These are phyloP conservation scores for Drosophila takahashii DNA, from an alignment of 1,140 invertebrate species.

Conservation along the genomic window DNA sequence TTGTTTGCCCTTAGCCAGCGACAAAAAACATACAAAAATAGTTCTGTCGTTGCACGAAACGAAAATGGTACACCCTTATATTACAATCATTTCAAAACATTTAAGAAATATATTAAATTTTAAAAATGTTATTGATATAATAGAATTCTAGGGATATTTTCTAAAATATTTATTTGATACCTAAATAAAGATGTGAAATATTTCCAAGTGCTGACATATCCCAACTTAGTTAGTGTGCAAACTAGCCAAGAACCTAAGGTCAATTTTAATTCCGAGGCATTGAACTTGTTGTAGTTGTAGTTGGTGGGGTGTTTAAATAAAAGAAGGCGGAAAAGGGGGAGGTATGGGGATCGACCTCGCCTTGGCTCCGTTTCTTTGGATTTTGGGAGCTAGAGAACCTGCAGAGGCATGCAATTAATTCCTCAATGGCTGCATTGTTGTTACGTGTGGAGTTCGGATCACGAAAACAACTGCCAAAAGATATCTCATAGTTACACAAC, in stretches of 20 bases:
- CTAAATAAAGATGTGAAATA: too few species aligned
- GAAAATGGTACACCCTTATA: conserved; percentile 3
- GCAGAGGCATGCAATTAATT: conserved; percentile 60
- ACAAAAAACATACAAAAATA: conserved; percentile 15
- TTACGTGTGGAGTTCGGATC: conserved; percentile 21
- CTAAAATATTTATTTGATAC: too few species aligned
- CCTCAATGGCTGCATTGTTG: conserved; percentile 58
- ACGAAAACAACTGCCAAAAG: conserved; percentile 13
- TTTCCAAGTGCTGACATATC: too few species aligned
- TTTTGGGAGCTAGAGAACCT: conserved; percentile 48
- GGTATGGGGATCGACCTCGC: conserved; percentile 19
- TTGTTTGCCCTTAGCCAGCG: conserved; percentile 67
- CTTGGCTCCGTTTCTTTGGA: conserved; percentile 56
- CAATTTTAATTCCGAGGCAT: conserved; percentile 77
- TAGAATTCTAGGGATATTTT: not conserved
- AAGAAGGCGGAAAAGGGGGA: conserved; percentile 5
- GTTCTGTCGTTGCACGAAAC: not conserved
- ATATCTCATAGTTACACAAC: conserved; percentile 60
- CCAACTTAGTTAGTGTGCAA: not conserved
- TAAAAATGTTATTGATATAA: too few species aligned
- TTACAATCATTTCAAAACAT: not conserved
- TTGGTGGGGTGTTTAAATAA: not conserved
- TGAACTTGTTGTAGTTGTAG: conserved; percentile 63
- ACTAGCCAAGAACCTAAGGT: conserved; percentile 63
- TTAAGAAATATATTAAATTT: not conserved